A percentile compares a stretch with the other conserved stretches of the same genome.
Conservation (phyloP, 2,888 invertebrate species). For the Idaea aversata region DNA sequence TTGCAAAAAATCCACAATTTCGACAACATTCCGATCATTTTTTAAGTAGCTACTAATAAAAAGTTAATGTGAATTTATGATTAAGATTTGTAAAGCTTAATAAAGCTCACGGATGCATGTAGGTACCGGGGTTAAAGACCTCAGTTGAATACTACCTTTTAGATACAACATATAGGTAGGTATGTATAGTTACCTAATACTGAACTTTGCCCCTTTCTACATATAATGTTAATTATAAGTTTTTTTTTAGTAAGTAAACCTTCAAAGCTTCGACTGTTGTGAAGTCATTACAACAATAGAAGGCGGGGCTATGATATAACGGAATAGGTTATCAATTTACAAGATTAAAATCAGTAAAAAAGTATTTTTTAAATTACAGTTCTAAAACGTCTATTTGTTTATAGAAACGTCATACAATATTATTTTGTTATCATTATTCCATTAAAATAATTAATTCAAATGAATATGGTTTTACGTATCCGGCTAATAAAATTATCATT, state of each 20-base stretch:
- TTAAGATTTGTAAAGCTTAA: background rate
- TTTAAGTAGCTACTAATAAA: background rate
- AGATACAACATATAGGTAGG: background rate
- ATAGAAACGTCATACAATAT: background rate
- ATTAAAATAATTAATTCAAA: constrained; percentile 38
- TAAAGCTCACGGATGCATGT: constrained; percentile 1
- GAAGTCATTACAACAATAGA: background rate
- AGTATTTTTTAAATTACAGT: background rate
- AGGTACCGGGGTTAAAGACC: constrained; percentile 3
- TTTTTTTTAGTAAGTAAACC: background rate
- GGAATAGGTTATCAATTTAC: background rate
- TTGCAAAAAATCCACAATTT: background rate
- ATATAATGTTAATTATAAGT: background rate
- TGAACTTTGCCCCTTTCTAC: background rate
- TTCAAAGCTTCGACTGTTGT: background rate
- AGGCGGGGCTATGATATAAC: background rate
- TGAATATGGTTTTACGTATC: constrained; percentile 44
- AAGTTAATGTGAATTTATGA: background rate
- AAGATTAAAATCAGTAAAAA: background rate
- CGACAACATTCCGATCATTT: background rate
- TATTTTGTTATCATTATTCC: constrained; percentile 12
- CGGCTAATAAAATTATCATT: constrained; percentile 33
- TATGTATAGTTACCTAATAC: background rate
- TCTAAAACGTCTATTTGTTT: background rate
- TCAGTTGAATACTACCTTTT: background rate